These are phyloP conservation scores for Harpalus rubripes DNA, from an alignment of 2,888 invertebrate genomes.

Conservation along the genomic window DNA sequence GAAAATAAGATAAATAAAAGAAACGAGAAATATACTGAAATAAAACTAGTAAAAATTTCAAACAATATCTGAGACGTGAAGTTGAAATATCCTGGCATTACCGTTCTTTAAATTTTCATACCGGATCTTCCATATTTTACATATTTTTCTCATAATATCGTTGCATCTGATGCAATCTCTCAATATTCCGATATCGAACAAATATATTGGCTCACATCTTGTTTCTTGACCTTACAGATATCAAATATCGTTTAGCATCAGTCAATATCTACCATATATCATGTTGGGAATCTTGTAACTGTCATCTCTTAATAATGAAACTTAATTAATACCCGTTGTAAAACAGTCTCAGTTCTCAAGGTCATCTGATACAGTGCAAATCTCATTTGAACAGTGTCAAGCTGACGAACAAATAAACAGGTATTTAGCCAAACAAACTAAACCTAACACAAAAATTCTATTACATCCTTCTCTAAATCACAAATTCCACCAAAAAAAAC, in stretches of 20 bases:
- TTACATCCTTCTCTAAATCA: too few relatives aligned
- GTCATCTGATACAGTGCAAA: too few relatives aligned
- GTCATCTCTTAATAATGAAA: neutral
- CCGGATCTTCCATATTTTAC: neutral
- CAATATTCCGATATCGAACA: constrained; percentile 1
- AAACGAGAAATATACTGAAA: neutral
- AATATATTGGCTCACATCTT: constrained; percentile 1
- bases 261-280: neutral
- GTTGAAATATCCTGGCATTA: neutral
- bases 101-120: constrained; percentile 2
- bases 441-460: too few relatives aligned
- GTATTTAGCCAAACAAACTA: too few relatives aligned
- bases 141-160: constrained; percentile 1
- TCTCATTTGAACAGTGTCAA: too few relatives aligned
- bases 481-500: too few relatives aligned
- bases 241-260: constrained; percentile 2
- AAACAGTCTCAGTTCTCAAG: too few relatives aligned
- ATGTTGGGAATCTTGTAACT: neutral
- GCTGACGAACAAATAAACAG: too few relatives aligned
- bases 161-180: neutral
- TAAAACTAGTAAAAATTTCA: neutral
- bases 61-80: neutral
- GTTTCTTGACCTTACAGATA: neutral
- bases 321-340: neutral
- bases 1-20: too few relatives aligned